Base-by-base conservation (phyloP, 2,797 vertebrate genomes). In the Alcedo quadribrachys region DNA sequence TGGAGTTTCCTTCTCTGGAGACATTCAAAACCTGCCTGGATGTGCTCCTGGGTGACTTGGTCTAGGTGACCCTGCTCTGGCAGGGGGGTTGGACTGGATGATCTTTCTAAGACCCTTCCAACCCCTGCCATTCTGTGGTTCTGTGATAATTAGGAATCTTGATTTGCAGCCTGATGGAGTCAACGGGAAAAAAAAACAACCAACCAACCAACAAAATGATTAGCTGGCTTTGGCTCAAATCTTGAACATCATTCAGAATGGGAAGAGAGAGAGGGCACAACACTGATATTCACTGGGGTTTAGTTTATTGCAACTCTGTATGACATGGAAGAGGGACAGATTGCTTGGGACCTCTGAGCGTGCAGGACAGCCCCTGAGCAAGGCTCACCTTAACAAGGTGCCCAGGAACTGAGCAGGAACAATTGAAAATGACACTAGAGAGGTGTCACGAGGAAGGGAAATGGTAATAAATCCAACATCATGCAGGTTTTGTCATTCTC, bases 401-500 rank as follows among this genome's bases (percentile, higher is more conserved):
- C 95, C 67, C 74, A 57, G 54, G 88, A 78, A 61, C 5, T 15
- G 55, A 73, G 70, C 22, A 76, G 15, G 94, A 96, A 84, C 37
- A 48, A 62, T 87, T 89, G 89, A 60, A 90, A 93, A 83, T 95
- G 87, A 57, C 87, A 65, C 94, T 70, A 81, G 68, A 81, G 87
- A 82, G 88, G 61, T 57, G 66, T 61, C 78, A 79, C 68, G 62
- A 40, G 32, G 92, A 81, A 93, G 91, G 78, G 87, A 92, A 93
- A 75, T 5, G 90, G 89, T 76, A 68, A 95, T 74, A 90, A 95
- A 92, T 37, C 70, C 70, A 81, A 80, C 55, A 55, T 82, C 85
- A 78, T 45, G n/a, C 90, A 92, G 87, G 60, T 87, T 95, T 87
- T 95, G 94, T 92, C 89, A 66, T 53, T 93, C 93, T 92, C 83